Percentiles rank a stretch among this genome's conserved stretches.
Conservation (phyloP, 1,140 invertebrate species). For the Stegodyphus dumicola region DNA sequence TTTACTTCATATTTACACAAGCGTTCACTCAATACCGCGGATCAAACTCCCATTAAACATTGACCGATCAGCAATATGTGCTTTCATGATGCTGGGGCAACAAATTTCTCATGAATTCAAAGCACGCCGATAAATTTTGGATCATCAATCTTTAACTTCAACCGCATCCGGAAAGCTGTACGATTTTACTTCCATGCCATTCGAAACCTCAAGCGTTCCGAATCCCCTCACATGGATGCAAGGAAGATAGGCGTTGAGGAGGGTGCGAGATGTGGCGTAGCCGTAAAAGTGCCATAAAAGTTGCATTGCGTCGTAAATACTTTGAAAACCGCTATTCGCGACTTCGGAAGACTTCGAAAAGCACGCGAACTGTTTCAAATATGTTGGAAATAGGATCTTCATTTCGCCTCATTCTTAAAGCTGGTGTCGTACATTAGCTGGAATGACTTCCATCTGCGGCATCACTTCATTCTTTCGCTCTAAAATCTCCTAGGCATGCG, state of each 20-base stretch:
- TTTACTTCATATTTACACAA: too few species aligned
- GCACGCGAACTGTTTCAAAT: neutral
- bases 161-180: slow-evolving; percentile 1
- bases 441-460: too few species aligned
- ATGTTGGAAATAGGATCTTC: neutral
- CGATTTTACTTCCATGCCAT: neutral
- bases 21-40: too few species aligned
- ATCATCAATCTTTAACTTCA: slow-evolving; percentile 37
- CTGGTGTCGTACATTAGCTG: neutral
- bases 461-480: too few species aligned
- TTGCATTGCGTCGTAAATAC: slow-evolving; percentile 28
- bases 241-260: neutral
- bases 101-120: slow-evolving; percentile 10
- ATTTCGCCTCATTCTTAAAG: neutral
- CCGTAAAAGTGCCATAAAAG: slow-evolving; percentile 44
- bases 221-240: neutral
- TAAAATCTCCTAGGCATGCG: too few species aligned
- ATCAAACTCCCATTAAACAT: too few species aligned
- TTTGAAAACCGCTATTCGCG: slow-evolving; percentile 19
- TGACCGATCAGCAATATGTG: too few species aligned
- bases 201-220: neutral
- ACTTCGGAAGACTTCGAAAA: neutral
- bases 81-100: too few species aligned
- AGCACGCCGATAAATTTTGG: slow-evolving; percentile 31
- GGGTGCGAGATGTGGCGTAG: too few species aligned